A percentile compares a stretch with the other conserved stretches of the same genome.
Evolutionary conservation across 2,797 vertebrate species (phyloP).

Genomic region (Acrossocheilus fasciatus): DNA sequence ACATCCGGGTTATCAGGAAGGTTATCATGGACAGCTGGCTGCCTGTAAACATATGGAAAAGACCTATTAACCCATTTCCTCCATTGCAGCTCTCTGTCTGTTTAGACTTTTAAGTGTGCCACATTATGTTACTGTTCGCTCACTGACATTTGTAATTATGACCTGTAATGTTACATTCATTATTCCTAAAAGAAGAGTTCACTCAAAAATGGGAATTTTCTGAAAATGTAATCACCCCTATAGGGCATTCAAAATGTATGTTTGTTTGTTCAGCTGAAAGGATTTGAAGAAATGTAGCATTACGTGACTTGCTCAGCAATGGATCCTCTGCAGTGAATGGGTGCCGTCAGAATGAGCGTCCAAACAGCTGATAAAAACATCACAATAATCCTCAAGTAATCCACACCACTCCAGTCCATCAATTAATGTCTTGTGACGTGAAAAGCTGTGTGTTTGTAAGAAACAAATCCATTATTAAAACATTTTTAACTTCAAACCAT

Average conservation of each 20-base stretch:
- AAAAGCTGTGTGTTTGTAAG: background rate
- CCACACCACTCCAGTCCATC: background rate
- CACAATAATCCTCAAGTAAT: background rate
- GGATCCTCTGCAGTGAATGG: background rate
- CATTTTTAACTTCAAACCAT: background rate
- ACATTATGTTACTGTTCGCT: conserved; percentile 4
- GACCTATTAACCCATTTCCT: conserved; percentile 64
- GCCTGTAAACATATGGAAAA: conserved; percentile 64
- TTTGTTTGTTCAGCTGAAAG: background rate
- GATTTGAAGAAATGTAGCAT: background rate
- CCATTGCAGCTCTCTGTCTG: conserved; percentile 44
- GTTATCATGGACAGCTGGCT: conserved; percentile 61
- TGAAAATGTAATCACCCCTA: background rate
- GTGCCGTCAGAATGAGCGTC: background rate
- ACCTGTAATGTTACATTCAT: background rate
- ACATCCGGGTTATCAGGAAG: conserved; percentile 61
- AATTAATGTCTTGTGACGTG: background rate
- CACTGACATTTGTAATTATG: conserved; percentile 11
- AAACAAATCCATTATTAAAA: background rate
- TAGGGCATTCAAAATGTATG: background rate
- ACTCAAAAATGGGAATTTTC: background rate
- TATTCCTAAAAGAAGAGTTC: background rate
- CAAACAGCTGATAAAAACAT: background rate
- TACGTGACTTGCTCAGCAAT: background rate
- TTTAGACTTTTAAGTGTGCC: conserved; percentile 35